Evolutionary conservation across 2,113 vertebrate genomes (phyloP).

Genomic region (Crotalus viridis): DNA sequence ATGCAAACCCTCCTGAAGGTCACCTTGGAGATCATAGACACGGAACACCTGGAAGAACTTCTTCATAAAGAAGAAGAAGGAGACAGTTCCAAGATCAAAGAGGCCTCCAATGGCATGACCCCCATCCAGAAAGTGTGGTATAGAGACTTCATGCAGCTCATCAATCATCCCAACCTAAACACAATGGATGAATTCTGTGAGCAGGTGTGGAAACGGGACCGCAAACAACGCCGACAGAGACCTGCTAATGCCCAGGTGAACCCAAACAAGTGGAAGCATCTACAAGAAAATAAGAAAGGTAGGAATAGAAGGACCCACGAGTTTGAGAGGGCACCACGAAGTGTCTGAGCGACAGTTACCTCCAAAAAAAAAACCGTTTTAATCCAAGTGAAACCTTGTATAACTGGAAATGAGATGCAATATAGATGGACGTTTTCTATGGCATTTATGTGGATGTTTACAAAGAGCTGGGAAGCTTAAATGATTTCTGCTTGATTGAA

Average conservation of each 20-base stretch:
- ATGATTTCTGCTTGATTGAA: slow-evolving; percentile 70
- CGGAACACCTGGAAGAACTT: slow-evolving; percentile 87
- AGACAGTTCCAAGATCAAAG: slow-evolving; percentile 69
- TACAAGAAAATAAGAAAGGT: slow-evolving; percentile 96
- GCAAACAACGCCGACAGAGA: slow-evolving; percentile 89
- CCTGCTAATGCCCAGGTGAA: slow-evolving; percentile 76
- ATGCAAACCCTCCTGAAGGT: slow-evolving; percentile 93
- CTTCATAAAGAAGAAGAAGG: slow-evolving; percentile 83
- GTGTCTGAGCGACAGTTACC: slow-evolving; percentile 85
- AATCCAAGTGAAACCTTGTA: slow-evolving; percentile 76
- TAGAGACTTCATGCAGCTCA: slow-evolving; percentile 95
- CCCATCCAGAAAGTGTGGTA: slow-evolving; percentile 95
- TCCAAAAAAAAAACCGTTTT: slow-evolving; percentile 69
- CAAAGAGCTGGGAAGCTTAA: slow-evolving; percentile 71
- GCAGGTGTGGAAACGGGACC: slow-evolving; percentile 97
- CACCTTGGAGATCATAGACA: slow-evolving; percentile 90
- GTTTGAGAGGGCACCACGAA: slow-evolving; percentile 93
- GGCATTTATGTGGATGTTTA: slow-evolving; percentile 87
- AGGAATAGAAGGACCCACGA: slow-evolving; percentile 98
- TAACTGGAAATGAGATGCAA: slow-evolving; percentile 85
- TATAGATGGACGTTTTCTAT: slow-evolving; percentile 75
- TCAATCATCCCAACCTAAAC: slow-evolving; percentile 94
- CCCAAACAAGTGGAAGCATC: slow-evolving; percentile 92
- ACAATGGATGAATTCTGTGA: slow-evolving; percentile 98
- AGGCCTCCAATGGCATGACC: slow-evolving; percentile 69